Percentiles rank a stretch among this genome's conserved stretches.
phyloP scores from a whole-genome alignment of 2,113 vertebrate genomes.

The Osmerus eperlanus region DNA sequence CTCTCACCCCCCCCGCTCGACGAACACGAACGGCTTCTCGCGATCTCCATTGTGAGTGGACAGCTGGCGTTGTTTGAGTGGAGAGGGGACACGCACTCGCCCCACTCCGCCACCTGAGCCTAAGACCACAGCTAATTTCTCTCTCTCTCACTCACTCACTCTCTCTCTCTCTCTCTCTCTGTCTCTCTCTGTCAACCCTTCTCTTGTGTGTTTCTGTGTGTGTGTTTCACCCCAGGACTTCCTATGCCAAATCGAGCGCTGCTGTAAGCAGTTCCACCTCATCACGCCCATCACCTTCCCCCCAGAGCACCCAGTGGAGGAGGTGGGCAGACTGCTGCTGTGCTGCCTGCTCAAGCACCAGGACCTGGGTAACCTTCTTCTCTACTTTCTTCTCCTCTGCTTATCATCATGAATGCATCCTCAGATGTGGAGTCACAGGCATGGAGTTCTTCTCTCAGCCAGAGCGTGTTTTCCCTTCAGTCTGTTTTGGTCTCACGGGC shows the following conservation, averaged over 20 bases:
- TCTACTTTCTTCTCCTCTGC: no score
- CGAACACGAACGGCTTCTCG: background rate
- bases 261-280: constrained; percentile 94
- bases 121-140: no score
- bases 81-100: no score
- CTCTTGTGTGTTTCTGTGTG: constrained; percentile 9
- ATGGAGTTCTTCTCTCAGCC: no score
- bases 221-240: constrained; percentile 80
- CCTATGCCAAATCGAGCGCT: constrained; percentile 95
- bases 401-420: no score
- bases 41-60: background rate
- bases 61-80: no score
- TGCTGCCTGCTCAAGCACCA: constrained; percentile 98
- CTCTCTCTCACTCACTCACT: background rate
- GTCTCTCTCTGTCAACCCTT: background rate
- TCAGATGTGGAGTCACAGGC: no score
- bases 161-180: background rate
- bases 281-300: constrained; percentile 96
- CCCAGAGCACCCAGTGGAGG: constrained; percentile 95
- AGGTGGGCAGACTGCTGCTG: constrained; percentile 92
- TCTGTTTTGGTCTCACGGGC: background rate
- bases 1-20: no score
- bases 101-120: no score
- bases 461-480: no score
- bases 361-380: constrained; percentile 84